Evolutionary conservation across 1,140 invertebrate genomes (phyloP), one percentile per base, ranked within the genome.

Genomic region (Drosophila teissieri): DNA sequence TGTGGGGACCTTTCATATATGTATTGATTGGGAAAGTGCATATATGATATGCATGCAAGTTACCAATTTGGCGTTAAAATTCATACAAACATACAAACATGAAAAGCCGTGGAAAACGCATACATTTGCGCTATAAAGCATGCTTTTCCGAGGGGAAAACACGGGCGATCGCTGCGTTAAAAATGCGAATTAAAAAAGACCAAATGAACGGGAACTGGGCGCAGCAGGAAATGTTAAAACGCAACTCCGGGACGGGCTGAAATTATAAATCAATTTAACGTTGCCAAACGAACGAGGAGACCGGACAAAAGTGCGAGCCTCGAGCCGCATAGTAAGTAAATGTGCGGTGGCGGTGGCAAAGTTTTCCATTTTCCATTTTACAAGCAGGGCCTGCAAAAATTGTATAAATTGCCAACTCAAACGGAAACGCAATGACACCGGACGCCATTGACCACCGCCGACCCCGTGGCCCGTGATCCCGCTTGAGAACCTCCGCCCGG

Each of bases 261-360:
- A 88, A 88, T 88, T 88, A 88, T 88, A 88, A 88, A 89, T 88
- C 83, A 88, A 88, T 88, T 88, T 80, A 89, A 84, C 84, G 70
- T 83, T 63, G 68, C 75, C 78, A 61, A 62, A 54, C 64, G 55
- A 62, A 54, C 64, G 55, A 45, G 42, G 60, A 68, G 60, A 58
- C 65, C 67, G 60, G 57, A 63, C 62, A 80, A 84, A 72, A 80
- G 80, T 80, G 53, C 55, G 72, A 80, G 65, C 15, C 19, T 24
- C 52, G 45, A 24, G 72, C 46, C 72, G 45, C 56, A 73, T 53
- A 77, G 79, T 77, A 84, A 84, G 81, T 85, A 85, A 84, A 85
- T 84, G 67, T 80, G 82, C 82, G 78, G 82, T 64, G 70, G 70
- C 73, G 57, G 58, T 39, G 51, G 70, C 42, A 36, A 63, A 74